Evolutionary conservation across 2,113 vertebrate genomes (phyloP).

Genomic region (Thamnophis sirtalis): DNA sequence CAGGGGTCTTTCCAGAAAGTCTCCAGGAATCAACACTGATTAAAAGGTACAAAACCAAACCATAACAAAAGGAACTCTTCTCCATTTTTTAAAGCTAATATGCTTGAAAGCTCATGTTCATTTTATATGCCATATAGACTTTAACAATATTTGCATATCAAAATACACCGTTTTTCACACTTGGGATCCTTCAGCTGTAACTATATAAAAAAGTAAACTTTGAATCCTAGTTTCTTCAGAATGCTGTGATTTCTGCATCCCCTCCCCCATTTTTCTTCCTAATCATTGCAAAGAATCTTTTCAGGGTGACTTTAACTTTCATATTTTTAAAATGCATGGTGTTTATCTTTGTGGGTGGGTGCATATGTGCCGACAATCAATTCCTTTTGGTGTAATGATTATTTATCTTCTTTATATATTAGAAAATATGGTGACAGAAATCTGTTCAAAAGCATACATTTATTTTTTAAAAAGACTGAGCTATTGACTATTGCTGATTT

Average conservation of each 20-base stretch:
- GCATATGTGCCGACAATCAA: slow-evolving; percentile 21
- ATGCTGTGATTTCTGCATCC: slow-evolving; percentile 59
- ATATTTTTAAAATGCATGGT: slow-evolving; percentile 54
- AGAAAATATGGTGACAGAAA: slow-evolving; percentile 29
- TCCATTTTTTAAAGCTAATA: slow-evolving; percentile 20
- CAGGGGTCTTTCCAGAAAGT: background rate
- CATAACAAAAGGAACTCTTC: background rate
- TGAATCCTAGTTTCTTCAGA: slow-evolving; percentile 63
- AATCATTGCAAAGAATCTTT: slow-evolving; percentile 58
- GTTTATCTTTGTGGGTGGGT: background rate
- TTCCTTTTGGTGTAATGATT: slow-evolving; percentile 52
- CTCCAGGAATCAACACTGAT: background rate
- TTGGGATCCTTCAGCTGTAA: slow-evolving; percentile 61
- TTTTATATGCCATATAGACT: slow-evolving; percentile 26
- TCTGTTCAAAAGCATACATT: slow-evolving; percentile 9
- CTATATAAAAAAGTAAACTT: slow-evolving; percentile 63
- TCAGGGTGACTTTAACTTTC: slow-evolving; percentile 74
- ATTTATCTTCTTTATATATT: slow-evolving; percentile 59
- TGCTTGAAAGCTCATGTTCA: slow-evolving; percentile 23
- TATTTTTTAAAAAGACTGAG: background rate
- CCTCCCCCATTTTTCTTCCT: slow-evolving; percentile 17
- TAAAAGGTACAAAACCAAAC: background rate
- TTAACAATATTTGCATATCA: slow-evolving; percentile 73
- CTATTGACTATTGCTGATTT: slow-evolving; percentile 55
- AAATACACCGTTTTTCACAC: slow-evolving; percentile 64